These are phyloP conservation scores for Zeugodacus cucurbitae DNA, from an alignment of 1,140 invertebrate genomes.

Conservation along the genomic window DNA sequence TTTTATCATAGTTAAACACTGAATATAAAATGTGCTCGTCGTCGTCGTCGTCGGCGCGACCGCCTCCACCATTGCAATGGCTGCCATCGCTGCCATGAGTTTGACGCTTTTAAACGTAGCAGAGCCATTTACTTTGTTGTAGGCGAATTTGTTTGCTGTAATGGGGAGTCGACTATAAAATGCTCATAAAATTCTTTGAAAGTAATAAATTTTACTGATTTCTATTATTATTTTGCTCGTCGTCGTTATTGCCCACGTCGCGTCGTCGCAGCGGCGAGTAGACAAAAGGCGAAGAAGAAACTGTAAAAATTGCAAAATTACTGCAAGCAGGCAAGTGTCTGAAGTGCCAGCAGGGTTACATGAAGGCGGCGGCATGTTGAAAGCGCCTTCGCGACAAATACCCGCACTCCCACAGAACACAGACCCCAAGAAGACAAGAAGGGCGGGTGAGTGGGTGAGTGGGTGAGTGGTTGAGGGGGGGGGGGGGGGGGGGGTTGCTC, in stretches of 20 bases:
- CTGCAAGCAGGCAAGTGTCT: background rate
- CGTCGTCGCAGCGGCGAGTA: background rate
- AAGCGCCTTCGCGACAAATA: background rate
- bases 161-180: slow-evolving; percentile 24
- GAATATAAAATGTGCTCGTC: slow-evolving; percentile 19
- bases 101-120: background rate
- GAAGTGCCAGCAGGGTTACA: background rate
- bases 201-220: slow-evolving; percentile 39
- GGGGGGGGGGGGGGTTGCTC: no score
- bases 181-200: slow-evolving; percentile 34
- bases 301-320: background rate
- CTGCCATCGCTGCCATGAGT: background rate
- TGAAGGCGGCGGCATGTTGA: background rate
- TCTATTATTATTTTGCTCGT: background rate
- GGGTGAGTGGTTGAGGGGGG: no score
- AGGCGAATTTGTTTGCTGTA: slow-evolving; percentile 36
- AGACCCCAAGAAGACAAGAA: no score
- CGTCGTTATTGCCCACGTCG: background rate
- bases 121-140: slow-evolving; percentile 33
- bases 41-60: background rate
- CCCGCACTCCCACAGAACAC: no score
- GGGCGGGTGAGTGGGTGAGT: no score
- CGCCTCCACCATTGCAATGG: no score
- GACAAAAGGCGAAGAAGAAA: background rate
- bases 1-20: slow-evolving; percentile 38